Conservation (phyloP, 1,140 invertebrate genomes). For the Ylistrum balloti region DNA sequence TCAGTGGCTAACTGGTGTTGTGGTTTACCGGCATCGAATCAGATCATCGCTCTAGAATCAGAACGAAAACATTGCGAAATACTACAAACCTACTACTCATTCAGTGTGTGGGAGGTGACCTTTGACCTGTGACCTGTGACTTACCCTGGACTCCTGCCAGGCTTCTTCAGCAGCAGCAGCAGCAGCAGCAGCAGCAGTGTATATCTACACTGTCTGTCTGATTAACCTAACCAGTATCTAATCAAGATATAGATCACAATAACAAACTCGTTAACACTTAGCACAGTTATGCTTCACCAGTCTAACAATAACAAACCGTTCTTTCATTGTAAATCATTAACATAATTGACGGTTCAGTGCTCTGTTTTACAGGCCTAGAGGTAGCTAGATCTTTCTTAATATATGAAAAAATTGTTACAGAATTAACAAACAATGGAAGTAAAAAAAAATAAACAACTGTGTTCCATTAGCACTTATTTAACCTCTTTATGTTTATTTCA, state of each 20-base stretch:
- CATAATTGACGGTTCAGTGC: too few species aligned
- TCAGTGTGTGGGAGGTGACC: conserved; percentile 22
- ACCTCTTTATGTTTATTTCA: too few species aligned
- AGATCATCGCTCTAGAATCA: background rate
- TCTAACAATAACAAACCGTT: too few species aligned
- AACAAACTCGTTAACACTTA: too few species aligned
- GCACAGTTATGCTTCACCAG: too few species aligned
- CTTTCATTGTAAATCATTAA: too few species aligned
- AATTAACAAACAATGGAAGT: too few species aligned
- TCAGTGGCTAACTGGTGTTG: background rate
- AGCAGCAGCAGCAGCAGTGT: background rate
- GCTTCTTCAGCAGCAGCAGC: conserved; percentile 18
- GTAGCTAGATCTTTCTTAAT: too few species aligned
- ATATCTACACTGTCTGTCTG: background rate
- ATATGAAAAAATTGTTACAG: too few species aligned
- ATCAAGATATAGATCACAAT: background rate
- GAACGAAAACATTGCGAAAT: conserved; percentile 29
- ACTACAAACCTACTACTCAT: conserved; percentile 6
- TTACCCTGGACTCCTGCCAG: conserved; percentile 12
- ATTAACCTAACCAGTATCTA: background rate
- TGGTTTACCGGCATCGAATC: conserved; percentile 1
- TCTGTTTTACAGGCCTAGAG: too few species aligned
- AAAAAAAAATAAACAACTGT: too few species aligned
- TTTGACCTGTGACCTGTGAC: background rate
- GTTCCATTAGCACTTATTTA: too few species aligned